Conservation (phyloP, 2,888 invertebrate genomes). For the Eilema depressum region DNA sequence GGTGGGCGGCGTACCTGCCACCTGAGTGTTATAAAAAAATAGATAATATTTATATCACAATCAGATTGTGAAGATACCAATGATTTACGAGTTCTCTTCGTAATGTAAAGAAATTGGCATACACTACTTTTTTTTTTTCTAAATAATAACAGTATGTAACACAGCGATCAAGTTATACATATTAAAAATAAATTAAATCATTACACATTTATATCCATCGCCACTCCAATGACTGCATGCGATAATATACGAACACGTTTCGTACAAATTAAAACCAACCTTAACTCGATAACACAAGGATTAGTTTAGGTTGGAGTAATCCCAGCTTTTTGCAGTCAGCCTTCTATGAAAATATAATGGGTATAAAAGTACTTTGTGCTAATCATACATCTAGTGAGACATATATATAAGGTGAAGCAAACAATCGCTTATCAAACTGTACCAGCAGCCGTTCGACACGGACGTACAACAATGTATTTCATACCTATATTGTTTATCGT, state of each 20-base stretch:
- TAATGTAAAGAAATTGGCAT: background rate
- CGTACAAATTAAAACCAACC: constrained; percentile 49
- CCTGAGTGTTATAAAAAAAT: no score
- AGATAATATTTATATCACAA: no score
- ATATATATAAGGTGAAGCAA: constrained; percentile 81
- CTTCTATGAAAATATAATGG: constrained; percentile 86
- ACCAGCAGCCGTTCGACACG: constrained; percentile 67
- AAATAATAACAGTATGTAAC: constrained; percentile 17
- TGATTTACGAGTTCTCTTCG: background rate
- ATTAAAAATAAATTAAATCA: constrained; percentile 64
- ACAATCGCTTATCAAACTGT: constrained; percentile 79
- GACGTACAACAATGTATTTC: constrained; percentile 75
- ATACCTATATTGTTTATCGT: constrained; percentile 60
- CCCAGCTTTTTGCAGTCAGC: constrained; percentile 76
- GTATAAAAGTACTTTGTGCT: constrained; percentile 71
- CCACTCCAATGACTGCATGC: constrained; percentile 72
- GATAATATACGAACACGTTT: constrained; percentile 73
- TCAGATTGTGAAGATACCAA: no score
- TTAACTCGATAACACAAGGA: constrained; percentile 38
- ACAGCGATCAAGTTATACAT: constrained; percentile 39
- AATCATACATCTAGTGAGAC: constrained; percentile 78
- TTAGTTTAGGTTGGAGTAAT: constrained; percentile 38
- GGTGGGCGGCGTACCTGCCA: no score
- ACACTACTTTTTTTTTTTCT: background rate
- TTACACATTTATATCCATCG: constrained; percentile 62